Evolutionary conservation across 1,140 invertebrate genomes (phyloP).

Genomic region (Phymorhynchus buccinoides): DNA sequence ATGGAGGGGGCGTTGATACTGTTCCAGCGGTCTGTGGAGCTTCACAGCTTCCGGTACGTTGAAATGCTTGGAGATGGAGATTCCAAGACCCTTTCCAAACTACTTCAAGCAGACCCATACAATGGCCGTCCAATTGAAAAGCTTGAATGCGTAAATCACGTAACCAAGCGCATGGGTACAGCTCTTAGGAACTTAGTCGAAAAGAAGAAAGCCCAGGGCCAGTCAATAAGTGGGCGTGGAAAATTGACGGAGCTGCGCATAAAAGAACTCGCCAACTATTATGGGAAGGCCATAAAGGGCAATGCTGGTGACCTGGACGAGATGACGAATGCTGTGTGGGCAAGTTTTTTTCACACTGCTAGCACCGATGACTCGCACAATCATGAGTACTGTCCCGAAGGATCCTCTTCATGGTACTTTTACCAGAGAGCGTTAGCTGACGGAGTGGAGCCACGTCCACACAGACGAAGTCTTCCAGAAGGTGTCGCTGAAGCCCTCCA

Average conservation of each 20-base stretch:
- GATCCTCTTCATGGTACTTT: not conserved
- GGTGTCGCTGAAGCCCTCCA: not conserved
- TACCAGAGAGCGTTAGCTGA: not conserved
- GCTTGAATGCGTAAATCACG: conserved; percentile 27
- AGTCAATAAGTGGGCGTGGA: too few species aligned
- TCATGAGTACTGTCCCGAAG: not conserved
- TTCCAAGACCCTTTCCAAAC: not conserved
- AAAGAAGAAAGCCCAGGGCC: too few species aligned
- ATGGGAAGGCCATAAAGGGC: not conserved
- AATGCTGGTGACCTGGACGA: not conserved
- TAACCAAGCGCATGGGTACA: too few species aligned
- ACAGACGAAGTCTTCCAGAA: not conserved
- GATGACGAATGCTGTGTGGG: not conserved
- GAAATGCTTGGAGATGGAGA: conserved; percentile 22
- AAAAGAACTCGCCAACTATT: too few species aligned
- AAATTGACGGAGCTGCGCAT: too few species aligned
- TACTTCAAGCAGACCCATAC: not conserved
- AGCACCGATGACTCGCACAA: not conserved
- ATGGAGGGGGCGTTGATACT: not conserved
- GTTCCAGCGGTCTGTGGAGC: not conserved
- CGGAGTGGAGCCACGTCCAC: not conserved
- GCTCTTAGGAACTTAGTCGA: too few species aligned
- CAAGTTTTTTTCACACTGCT: not conserved
- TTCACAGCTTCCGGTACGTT: not conserved
- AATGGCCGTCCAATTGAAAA: not conserved